Conservation (phyloP, 2,113 vertebrate species). For the Oreochromis aureus region DNA sequence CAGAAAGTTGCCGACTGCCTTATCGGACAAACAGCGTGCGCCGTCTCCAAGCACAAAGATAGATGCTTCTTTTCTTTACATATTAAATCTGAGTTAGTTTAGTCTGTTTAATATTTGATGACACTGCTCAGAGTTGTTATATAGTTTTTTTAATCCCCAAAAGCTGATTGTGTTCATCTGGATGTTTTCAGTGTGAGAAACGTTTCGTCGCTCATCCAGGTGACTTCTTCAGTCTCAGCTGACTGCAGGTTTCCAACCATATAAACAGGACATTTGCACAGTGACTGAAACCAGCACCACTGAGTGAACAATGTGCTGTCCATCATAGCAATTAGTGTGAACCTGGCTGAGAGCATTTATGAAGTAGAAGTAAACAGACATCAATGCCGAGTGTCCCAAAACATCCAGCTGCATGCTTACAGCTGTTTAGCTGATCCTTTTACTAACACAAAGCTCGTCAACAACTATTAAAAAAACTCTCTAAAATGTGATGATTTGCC, state of each 20-base stretch:
- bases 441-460: not conserved
- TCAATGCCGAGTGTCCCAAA: not conserved
- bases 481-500: not conserved
- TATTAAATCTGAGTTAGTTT: not conserved
- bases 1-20: not conserved
- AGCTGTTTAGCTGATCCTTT: not conserved
- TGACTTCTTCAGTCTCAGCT: not conserved
- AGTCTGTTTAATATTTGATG: not conserved
- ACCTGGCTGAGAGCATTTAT: not conserved
- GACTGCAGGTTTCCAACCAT: not conserved
- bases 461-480: not conserved
- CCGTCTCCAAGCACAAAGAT: not conserved
- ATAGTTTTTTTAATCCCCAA: not conserved
- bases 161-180: not conserved
- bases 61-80: not conserved
- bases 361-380: not conserved
- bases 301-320: not conserved
- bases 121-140: not conserved
- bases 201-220: rapidly evolving
- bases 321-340: not conserved
- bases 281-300: not conserved
- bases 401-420: not conserved
- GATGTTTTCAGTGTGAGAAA: not conserved
- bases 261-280: not conserved
- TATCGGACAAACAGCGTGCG: rapidly evolving